phyloP scores from a whole-genome alignment of 92 coral and sea anemone genomes.

The Porites divaricata region DNA sequence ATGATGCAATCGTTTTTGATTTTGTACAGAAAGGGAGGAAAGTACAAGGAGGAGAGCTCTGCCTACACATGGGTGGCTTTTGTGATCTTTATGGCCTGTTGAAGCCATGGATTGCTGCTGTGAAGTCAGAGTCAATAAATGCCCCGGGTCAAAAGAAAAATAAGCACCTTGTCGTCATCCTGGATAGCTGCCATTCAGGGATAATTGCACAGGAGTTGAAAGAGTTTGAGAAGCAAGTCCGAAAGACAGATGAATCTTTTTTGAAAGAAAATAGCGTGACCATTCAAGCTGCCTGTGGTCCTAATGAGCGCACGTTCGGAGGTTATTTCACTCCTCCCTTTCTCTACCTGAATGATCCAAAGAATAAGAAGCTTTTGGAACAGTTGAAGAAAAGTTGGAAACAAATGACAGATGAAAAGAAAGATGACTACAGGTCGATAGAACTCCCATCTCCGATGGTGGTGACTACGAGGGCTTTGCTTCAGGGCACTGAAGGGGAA shows the following conservation, averaged over 20 bases:
- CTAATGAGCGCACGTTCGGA: conserved; percentile 47
- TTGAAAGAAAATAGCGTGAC: conserved; percentile 54
- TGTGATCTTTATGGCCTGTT: conserved; percentile 71
- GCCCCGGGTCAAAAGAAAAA: conserved; percentile 22
- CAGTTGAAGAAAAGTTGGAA: conserved; percentile 46
- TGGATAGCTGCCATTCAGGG: conserved; percentile 77
- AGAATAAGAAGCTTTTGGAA: conserved; percentile 23
- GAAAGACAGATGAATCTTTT: conserved; percentile 9
- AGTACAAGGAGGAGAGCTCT: conserved; percentile 75
- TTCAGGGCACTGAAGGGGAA: too few relatives aligned
- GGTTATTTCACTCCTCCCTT: conserved; percentile 76
- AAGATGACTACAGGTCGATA: conserved; percentile 14
- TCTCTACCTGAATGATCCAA: conserved; percentile 46
- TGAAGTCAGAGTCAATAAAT: conserved; percentile 34
- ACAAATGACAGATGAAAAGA: conserved; percentile 29
- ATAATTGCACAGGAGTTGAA: conserved; percentile 53
- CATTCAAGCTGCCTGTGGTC: conserved; percentile 74
- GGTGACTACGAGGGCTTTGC: conserved; percentile 38
- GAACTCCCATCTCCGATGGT: conserved; percentile 61
- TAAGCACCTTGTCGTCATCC: conserved; percentile 68
- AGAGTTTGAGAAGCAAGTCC: neutral
- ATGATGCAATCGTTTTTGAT: conserved; percentile 8
- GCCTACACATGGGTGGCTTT: conserved; percentile 56
- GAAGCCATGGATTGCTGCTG: conserved; percentile 65
- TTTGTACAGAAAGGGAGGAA: conserved; percentile 21